Conservation (phyloP, 2,797 vertebrate species). For the Sarcophilus harrisii region DNA sequence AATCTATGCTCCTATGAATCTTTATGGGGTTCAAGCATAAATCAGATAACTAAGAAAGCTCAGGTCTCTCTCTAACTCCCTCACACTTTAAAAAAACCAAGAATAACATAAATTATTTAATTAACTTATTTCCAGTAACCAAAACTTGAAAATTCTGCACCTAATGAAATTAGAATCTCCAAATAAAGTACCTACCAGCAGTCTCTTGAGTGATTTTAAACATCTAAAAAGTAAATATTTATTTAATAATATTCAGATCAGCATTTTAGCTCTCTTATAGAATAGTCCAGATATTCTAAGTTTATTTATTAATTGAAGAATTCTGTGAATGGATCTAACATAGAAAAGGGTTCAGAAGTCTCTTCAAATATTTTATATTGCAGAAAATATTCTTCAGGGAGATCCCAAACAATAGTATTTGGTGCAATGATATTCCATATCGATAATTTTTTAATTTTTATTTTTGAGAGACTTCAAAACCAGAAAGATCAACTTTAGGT, state of each 20-base stretch:
- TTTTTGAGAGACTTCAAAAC: constrained; percentile 55
- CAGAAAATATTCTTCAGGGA: constrained; percentile 60
- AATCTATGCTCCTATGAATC: neutral
- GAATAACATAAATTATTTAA: neutral
- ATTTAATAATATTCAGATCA: neutral
- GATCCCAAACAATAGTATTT: constrained; percentile 43
- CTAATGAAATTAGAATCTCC: neutral
- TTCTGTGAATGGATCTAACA: neutral
- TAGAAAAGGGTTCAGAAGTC: constrained; percentile 42
- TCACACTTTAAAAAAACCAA: constrained; percentile 19
- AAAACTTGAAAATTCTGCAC: neutral
- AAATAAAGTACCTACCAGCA: neutral
- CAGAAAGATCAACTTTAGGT: constrained; percentile 46
- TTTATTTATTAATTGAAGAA: neutral
- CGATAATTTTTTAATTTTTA: neutral
- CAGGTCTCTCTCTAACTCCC: neutral
- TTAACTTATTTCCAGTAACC: neutral
- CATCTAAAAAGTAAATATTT: neutral
- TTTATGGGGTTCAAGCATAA: neutral
- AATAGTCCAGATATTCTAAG: neutral
- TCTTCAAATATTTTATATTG: constrained; percentile 26
- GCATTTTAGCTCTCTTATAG: neutral
- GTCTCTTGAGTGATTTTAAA: neutral
- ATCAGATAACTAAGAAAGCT: neutral
- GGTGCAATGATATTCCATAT: constrained; percentile 55